A percentile compares a stretch with the other conserved stretches of the same genome.
Evolutionary conservation across 2,888 invertebrate species (phyloP).

Genomic region (Hirtodrosophila alboralis): DNA sequence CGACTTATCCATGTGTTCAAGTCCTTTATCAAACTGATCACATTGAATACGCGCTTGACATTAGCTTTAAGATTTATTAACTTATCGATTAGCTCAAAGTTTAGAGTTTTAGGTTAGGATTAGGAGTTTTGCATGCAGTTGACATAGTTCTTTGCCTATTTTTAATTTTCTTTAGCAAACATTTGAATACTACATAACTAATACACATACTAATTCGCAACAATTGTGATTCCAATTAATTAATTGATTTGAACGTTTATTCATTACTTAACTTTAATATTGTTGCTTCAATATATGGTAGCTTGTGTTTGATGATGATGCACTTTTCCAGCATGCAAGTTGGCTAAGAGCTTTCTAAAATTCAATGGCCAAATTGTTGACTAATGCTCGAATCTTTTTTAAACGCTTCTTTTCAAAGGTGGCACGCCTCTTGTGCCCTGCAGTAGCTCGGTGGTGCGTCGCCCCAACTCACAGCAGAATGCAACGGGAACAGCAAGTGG

Average conservation of each 20-base stretch:
- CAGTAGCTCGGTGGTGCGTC: conserved; percentile 69
- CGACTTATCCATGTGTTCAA: conserved; percentile 51
- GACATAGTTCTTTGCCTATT: conserved; percentile 25
- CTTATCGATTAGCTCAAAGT: not conserved
- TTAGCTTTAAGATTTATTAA: not conserved
- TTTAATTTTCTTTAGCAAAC: conserved; percentile 15
- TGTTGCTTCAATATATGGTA: conserved; percentile 53
- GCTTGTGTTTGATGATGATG: conserved; percentile 46
- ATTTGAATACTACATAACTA: conserved; percentile 30
- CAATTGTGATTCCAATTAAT: conserved; percentile 41
- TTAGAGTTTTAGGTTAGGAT: conserved; percentile 11
- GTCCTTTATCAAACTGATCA: conserved; percentile 18
- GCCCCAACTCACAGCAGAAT: conserved; percentile 61
- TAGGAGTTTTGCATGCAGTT: conserved; percentile 57
- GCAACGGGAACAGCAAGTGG: conserved; percentile 40
- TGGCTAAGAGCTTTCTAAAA: conserved; percentile 36
- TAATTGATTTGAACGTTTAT: conserved; percentile 44
- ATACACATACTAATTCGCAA: conserved; percentile 51
- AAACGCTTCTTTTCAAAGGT: conserved; percentile 82
- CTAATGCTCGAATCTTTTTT: conserved; percentile 19
- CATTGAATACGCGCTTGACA: conserved; percentile 53
- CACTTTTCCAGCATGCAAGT: conserved; percentile 55
- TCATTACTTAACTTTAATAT: conserved; percentile 36
- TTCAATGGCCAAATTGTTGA: conserved; percentile 1
- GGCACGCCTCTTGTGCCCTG: conserved; percentile 85